These are phyloP conservation scores for Syncerus caffer DNA, from an alignment of 2,797 vertebrate genomes.

Conservation along the genomic window DNA sequence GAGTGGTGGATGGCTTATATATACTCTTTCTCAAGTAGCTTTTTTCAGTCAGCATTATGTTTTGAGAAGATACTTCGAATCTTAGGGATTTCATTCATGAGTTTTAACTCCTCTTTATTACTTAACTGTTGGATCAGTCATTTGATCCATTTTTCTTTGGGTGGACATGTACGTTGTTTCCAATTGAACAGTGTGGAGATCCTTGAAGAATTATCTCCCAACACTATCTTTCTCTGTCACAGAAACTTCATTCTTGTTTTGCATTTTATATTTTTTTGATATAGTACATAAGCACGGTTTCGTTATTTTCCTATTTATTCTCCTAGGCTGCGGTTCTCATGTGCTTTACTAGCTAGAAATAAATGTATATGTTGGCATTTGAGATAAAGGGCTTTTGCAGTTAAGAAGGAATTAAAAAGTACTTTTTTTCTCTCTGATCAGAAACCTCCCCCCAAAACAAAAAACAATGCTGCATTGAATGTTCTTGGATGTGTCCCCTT, in stretches of 20 bases:
- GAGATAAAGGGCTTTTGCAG: background rate
- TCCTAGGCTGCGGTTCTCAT: background rate
- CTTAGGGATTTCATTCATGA: background rate
- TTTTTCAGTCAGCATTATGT: background rate
- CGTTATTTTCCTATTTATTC: background rate
- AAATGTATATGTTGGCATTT: background rate
- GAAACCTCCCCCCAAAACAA: background rate
- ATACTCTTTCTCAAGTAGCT: background rate
- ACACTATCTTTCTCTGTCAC: background rate
- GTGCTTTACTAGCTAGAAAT: background rate
- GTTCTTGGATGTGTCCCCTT: background rate
- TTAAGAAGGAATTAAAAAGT: background rate
- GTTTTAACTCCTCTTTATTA: background rate
- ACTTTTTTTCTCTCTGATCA: background rate
- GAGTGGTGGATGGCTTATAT: background rate
- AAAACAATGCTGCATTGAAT: background rate
- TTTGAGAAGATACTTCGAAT: background rate
- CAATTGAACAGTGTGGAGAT: background rate
- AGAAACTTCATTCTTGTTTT: background rate
- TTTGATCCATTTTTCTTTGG: background rate
- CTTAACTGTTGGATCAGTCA: background rate
- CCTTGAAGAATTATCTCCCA: background rate
- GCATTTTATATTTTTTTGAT: background rate
- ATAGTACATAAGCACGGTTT: background rate
- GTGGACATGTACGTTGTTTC: background rate